Base-by-base conservation (phyloP, 2,888 invertebrate genomes). In the Hoplodrina blanda region DNA sequence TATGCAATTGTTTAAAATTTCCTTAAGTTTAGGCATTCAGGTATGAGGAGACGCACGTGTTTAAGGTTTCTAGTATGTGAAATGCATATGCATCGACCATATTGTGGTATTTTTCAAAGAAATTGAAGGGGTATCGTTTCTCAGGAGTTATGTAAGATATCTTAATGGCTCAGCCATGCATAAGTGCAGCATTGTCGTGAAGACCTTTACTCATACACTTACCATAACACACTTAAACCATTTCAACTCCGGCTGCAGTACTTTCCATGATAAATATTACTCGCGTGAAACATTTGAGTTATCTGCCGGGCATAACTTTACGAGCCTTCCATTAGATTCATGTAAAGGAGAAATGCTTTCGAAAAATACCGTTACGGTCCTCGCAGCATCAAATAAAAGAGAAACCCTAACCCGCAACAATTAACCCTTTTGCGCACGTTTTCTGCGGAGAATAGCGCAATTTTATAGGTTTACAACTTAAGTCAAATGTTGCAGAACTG, bases 391-490 rank as follows among this genome's bases (percentile, higher is more conserved):
- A 90, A 89, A 92, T 92, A 94, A 93, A 93, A 91, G 91, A 93
- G 91, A 92, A 91, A 93, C 89, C 89, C 86, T 72, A 84, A 75
- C 83, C 87, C 88, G 85, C 92, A 91, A 90, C 80, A 88, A 92
- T 91, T 91, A 94, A 94, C 95, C 95, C 95, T 96, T 96, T 84
- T 94, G 89, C 91, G 90, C 90, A 91, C 87, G 86, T 92, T 94
- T 95, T 95, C 92, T 93, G 95, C 95, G 79, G 89, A 92, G 91
- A 95, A 95, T 93, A 73, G 92, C 93, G 93, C 93, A 92, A 93
- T 92, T 94, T 93, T 95, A 95, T 95, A 93, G 90, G 87, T 96
- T 96, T 95, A 96, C 92, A 84, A 91, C 92, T 75, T 67, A 68
- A 83, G 87, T 89, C 86, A 84, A 92, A 92, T 89, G 88, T 94